A percentile compares a stretch with the other conserved stretches of the same genome.
phyloP scores from a whole-genome alignment of 2,113 vertebrate genomes.

The Symphodus melops region DNA sequence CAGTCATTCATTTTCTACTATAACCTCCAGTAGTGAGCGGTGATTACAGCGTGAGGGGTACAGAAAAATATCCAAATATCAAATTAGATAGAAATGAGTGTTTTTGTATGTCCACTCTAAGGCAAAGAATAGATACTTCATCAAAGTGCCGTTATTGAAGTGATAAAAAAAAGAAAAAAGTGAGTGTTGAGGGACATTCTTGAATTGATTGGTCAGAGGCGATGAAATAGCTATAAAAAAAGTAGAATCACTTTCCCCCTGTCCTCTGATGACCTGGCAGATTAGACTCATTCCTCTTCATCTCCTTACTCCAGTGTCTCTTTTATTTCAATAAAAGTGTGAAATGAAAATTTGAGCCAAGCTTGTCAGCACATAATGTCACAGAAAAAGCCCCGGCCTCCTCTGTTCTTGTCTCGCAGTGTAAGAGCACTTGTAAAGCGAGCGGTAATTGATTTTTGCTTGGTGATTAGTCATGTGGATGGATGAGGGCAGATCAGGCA shows the following conservation, averaged over 20 bases:
- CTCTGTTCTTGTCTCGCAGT: constrained; percentile 23
- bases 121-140: not conserved
- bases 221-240: constrained; percentile 28
- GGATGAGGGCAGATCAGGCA: constrained; percentile 52
- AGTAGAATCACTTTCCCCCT: constrained; percentile 30
- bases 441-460: constrained; percentile 71
- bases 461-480: constrained; percentile 66
- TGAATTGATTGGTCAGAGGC: constrained; percentile 58
- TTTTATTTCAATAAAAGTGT: constrained; percentile 36
- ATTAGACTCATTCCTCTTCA: constrained; percentile 44
- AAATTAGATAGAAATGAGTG: not conserved
- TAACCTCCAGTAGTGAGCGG: constrained; percentile 13
- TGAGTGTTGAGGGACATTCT: constrained; percentile 12
- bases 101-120: not conserved
- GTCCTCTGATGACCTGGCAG: constrained; percentile 52
- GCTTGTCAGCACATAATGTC: constrained; percentile 27
- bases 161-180: constrained; percentile 18
- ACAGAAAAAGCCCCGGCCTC: constrained; percentile 18
- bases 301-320: constrained; percentile 20
- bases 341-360: not conserved
- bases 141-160: not conserved
- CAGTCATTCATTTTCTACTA: constrained; percentile 2
- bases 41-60: constrained; percentile 25
- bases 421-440: constrained; percentile 62
- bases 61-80: not conserved